Conservation (phyloP, 2,113 vertebrate species). For the Ifrita kowaldi region DNA sequence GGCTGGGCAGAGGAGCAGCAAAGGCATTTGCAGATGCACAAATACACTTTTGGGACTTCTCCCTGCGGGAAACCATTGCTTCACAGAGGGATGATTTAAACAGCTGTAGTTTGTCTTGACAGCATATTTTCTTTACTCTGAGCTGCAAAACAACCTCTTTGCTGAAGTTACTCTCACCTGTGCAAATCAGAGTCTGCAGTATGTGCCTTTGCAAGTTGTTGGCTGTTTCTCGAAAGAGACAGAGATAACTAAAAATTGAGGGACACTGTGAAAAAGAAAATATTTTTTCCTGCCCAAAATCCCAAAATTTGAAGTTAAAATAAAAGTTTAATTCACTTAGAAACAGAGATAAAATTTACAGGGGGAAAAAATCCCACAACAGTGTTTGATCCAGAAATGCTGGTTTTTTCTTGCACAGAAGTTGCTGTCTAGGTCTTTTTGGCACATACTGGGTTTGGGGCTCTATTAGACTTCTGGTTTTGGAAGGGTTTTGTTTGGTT, state of each 20-base stretch:
- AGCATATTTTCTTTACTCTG: conserved; percentile 23
- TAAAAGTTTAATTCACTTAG: not conserved
- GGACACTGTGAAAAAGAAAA: not conserved
- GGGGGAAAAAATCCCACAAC: accelerated
- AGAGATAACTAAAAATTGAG: not conserved
- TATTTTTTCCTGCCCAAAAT: not conserved
- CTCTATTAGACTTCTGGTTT: not conserved
- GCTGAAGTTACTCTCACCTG: not conserved
- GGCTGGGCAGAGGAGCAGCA: conserved; percentile 6
- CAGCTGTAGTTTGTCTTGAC: conserved; percentile 34
- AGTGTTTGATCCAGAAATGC: not conserved
- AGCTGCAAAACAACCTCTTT: conserved; percentile 31
- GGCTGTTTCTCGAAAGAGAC: not conserved
- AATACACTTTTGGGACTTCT: conserved; percentile 5
- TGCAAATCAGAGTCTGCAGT: conserved; percentile 11
- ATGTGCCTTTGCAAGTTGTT: conserved; percentile 19
- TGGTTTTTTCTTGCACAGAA: not conserved
- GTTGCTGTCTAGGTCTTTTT: not conserved
- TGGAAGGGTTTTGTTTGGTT: not conserved
- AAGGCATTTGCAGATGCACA: conserved; percentile 26
- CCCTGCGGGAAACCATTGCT: not conserved
- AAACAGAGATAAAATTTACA: not conserved
- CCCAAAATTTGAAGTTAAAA: not conserved
- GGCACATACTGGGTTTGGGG: not conserved
- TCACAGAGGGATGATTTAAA: conserved; percentile 51